Base-by-base conservation (phyloP, 2,888 invertebrate species). In the Oscheius sp. region DNA sequence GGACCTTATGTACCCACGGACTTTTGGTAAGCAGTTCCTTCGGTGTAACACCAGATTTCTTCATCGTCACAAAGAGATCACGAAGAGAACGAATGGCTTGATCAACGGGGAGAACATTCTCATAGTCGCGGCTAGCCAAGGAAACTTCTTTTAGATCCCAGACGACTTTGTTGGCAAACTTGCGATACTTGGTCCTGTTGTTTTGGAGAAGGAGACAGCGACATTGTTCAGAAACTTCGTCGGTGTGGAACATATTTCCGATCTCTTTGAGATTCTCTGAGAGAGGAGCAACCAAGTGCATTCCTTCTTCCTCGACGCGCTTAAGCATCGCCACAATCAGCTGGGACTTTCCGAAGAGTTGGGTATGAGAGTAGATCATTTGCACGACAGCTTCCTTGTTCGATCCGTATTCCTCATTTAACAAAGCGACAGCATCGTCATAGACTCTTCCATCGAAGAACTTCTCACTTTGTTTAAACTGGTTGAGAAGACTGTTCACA, bases 361-460 rank as follows among this genome's bases (percentile, higher is more conserved):
- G 78, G 4, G 84, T 83, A 68, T 85, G 85, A 38, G 85, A 85
- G 73, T 85, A 85, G 67, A 85, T 81, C 56, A 76, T 78, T 6
- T 81, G 73, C 12, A 85, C 85, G 8, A 84, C 80, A 36, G 63
- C 68, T 14, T 80, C 75, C 67, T 73, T 68, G 59, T 81, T 78
- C 28, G 68, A 50, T 1, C 67, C 62, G 51, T 71, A 68, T 75
- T 77, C 59, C 51, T 72, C 74, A 41, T 77, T 78, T 59, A 80
- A 72, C 41, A 73, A 63, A 38, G 73, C 74, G 14, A 80, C 80
- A 1, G 78, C 77, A 33, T 80, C 80, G 57, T 78, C 77, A 66
- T 80, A 80, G 30, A 70, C 70, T 8, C 75, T 68, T 32, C 77
- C 78, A 72, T 80, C 80, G 65, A 80, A 80, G 70, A 70, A 75